phyloP scores from a whole-genome alignment of 2,888 invertebrate species.

The Apamea sordens region DNA sequence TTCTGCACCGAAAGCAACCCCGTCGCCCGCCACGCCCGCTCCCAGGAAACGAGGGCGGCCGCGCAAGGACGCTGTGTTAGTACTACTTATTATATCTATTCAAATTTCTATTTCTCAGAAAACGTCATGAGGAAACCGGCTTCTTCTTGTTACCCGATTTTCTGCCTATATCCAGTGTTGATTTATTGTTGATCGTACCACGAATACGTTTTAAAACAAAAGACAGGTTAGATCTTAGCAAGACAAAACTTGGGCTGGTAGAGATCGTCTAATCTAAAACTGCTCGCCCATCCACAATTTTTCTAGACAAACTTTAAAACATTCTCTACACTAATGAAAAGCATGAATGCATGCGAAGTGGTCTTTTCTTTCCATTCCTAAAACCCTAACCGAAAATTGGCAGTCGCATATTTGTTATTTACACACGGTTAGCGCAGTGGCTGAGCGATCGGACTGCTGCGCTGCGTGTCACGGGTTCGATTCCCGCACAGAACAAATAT shows the following conservation, averaged over 20 bases:
- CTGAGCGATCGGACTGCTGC: too few species aligned
- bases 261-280: neutral
- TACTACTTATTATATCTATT: conserved; percentile 20
- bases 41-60: conserved; percentile 83
- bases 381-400: neutral
- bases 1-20: conserved; percentile 35
- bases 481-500: too few species aligned
- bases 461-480: too few species aligned
- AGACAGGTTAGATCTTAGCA: neutral
- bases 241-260: neutral
- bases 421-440: too few species aligned
- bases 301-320: neutral
- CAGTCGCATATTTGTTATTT: neutral
- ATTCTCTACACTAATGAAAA: neutral
- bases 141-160: neutral
- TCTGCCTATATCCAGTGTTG: neutral
- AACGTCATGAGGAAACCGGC: neutral
- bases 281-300: neutral
- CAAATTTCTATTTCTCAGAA: neutral
- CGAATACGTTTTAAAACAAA: neutral
- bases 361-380: too few species aligned
- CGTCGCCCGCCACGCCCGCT: conserved; percentile 47
- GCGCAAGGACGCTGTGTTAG: conserved; percentile 77
- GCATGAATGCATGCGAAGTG: neutral
- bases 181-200: neutral